Conservation (phyloP, 2,888 invertebrate genomes). For the Ecdyonurus torrentis region DNA sequence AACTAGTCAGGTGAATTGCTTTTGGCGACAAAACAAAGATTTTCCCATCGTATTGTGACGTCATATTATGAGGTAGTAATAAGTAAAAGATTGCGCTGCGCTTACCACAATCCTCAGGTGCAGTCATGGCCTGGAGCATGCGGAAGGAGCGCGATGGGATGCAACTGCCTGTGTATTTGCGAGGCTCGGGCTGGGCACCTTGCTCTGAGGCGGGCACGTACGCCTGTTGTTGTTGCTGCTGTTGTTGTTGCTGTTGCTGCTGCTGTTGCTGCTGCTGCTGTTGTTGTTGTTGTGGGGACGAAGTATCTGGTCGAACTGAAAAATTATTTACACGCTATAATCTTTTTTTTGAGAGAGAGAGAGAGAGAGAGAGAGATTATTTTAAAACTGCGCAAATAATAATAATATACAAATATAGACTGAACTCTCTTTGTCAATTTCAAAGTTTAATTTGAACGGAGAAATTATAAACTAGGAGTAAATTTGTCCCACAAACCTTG, state of each 20-base stretch:
- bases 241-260: slow-evolving; percentile 25
- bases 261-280: slow-evolving; percentile 32
- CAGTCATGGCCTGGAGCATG: slow-evolving; percentile 61
- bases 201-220: slow-evolving; percentile 48
- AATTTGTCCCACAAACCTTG: too few relatives aligned
- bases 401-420: neutral
- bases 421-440: neutral
- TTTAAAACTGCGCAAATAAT: neutral
- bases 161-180: slow-evolving; percentile 56
- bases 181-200: slow-evolving; percentile 40
- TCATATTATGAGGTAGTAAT: too few relatives aligned
- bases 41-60: too few relatives aligned
- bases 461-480: too few relatives aligned
- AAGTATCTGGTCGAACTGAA: neutral
- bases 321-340: too few relatives aligned
- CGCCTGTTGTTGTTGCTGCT: slow-evolving; percentile 10
- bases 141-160: slow-evolving; percentile 69
- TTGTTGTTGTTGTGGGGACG: neutral
- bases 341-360: too few relatives aligned
- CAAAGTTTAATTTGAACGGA: neutral
- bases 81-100: too few relatives aligned
- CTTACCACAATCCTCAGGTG: slow-evolving; percentile 45
- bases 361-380: too few relatives aligned
- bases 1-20: too few relatives aligned
- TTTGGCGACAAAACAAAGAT: too few relatives aligned